Evolutionary conservation across 2,113 vertebrate species (phyloP).

Genomic region (Chaetorhynchus papuensis): DNA sequence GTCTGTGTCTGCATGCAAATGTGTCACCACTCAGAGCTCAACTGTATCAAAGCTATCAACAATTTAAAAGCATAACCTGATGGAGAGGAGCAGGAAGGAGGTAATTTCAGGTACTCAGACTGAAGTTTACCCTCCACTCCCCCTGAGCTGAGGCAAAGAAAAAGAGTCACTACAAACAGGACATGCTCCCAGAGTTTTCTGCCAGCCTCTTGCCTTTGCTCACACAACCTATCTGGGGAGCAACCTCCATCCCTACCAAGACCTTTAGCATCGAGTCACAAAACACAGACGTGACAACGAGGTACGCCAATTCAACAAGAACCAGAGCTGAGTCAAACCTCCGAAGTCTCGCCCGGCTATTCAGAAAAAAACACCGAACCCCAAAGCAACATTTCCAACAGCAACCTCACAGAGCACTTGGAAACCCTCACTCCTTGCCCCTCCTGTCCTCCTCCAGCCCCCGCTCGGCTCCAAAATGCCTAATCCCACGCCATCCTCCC

Average conservation of each 20-base stretch:
- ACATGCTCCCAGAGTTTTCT: neutral
- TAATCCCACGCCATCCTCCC: neutral
- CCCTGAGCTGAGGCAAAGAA: neutral
- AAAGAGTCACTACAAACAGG: neutral
- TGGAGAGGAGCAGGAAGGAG: neutral
- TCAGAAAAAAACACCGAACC: neutral
- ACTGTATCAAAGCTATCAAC: neutral
- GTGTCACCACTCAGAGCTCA: neutral
- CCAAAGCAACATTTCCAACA: neutral
- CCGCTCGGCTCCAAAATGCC: neutral
- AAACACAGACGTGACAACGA: neutral
- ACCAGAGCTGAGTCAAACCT: neutral
- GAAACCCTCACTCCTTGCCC: neutral
- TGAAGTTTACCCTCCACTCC: slow-evolving; percentile 36
- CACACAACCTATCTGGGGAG: neutral
- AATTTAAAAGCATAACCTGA: neutral
- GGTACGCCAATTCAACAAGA: neutral
- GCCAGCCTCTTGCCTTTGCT: neutral
- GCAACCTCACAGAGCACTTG: neutral
- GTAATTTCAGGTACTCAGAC: slow-evolving; percentile 13
- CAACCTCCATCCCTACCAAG: neutral
- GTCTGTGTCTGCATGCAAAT: neutral
- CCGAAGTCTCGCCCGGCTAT: neutral
- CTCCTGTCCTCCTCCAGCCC: neutral
- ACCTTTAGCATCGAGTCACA: neutral